Base-by-base conservation (phyloP, 1,140 invertebrate species). In the Anoplolepis gracilipes region DNA sequence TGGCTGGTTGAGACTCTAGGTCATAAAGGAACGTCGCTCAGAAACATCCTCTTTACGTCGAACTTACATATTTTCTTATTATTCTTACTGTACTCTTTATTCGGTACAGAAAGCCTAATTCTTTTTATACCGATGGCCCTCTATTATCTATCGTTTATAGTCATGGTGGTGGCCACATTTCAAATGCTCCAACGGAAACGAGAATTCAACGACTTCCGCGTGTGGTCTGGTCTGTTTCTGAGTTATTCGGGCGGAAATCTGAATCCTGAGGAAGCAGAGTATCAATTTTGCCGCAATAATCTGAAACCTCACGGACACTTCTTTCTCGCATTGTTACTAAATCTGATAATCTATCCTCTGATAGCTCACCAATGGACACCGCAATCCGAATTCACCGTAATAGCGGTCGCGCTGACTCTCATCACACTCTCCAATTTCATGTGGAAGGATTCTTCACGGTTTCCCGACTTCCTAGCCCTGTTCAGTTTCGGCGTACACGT, bases 401-500 rank as follows among this genome's bases (percentile, higher is more conserved):
- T 98, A 1, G 96, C 97, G 0, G 96, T 97, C 22, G 95, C 96
- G 28, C 94, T 97, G 10, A 97, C 97, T 61, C 96, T 98, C 36
- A 92, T 97, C 25, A 97, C 97, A 0, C 94, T 98, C 25, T 94
- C 97, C 25, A 97, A 97, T 4, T 98, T 98, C 81, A 96, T 96
- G 91, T 96, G 96, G 78, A 96, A 94, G 25, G 95, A 96, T 39
- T 93, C 93, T 0, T 94, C 94, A 0, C 95, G 94, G n/a, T 95
- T 96, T 67, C 96, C 97, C 0, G 98, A 98, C 91, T 94, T 97
- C 10, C 92, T 98, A 5, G 96, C 96, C 0, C 94, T 98, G 0
- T 95, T 98, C 4, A 98, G 98, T 8, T 98, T 98, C 90, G 96
- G 96, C 3, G 96, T 98, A 0, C 97, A 98, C 90, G 97, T 98